Conservation (phyloP, 2,113 vertebrate species). For the Carollia perspicillata region DNA sequence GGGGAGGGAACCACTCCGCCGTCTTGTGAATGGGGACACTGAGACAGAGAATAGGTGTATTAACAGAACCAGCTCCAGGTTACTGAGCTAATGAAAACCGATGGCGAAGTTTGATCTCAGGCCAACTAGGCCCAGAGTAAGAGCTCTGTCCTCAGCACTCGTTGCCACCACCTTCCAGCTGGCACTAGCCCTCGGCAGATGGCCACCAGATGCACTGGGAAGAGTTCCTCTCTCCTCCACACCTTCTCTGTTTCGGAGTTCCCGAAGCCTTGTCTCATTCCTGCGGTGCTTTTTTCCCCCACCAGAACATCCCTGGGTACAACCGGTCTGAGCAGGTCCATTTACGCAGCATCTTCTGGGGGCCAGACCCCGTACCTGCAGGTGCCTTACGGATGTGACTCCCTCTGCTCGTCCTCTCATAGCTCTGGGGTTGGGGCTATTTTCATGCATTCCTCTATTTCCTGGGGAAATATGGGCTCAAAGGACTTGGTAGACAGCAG, state of each 20-base stretch:
- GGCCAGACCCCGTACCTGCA: neutral
- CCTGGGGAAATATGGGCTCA: neutral
- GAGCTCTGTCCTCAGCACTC: neutral
- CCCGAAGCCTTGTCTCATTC: neutral
- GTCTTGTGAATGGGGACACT: neutral
- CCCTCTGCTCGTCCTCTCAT: neutral
- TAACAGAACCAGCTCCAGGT: neutral
- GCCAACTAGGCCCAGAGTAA: neutral
- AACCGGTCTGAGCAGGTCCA: too few species aligned
- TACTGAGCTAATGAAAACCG: neutral
- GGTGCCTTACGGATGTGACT: too few species aligned
- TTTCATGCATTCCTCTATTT: neutral
- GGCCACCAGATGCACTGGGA: rapidly evolving
- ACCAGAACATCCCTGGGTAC: too few species aligned
- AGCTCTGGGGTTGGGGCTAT: neutral
- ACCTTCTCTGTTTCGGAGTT: neutral
- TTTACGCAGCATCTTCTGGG: neutral
- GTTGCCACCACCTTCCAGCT: neutral
- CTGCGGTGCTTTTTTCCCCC: neutral
- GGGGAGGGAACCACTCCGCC: neutral
- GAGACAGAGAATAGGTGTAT: neutral
- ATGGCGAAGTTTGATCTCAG: neutral
- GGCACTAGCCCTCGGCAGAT: too few species aligned
- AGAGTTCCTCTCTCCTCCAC: neutral
- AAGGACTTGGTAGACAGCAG: neutral